phyloP scores from a whole-genome alignment of 2,888 invertebrate species.

The Luperina testacea region DNA sequence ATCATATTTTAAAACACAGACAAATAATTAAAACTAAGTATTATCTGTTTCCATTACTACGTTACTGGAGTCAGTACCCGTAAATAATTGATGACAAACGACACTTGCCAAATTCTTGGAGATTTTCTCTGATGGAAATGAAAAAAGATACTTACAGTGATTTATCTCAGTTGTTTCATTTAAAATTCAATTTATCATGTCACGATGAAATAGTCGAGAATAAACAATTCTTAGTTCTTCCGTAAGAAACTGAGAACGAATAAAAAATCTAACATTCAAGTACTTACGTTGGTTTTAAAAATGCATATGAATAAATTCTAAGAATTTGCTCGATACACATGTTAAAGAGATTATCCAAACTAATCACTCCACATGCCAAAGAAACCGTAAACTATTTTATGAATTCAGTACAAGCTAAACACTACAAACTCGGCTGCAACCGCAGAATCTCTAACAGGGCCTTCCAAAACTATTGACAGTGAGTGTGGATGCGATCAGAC shows the following conservation, averaged over 20 bases:
- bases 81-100: conserved; percentile 62
- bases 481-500: conserved; percentile 90
- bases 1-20: background rate
- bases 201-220: conserved; percentile 33
- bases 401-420: conserved; percentile 83
- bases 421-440: conserved; percentile 82
- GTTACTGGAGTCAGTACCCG: conserved; percentile 43
- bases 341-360: conserved; percentile 78
- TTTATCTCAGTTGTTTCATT: conserved; percentile 63
- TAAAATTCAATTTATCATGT: conserved; percentile 66
- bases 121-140: conserved; percentile 55
- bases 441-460: conserved; percentile 88
- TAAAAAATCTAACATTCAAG: conserved; percentile 25
- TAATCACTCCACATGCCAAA: conserved; percentile 78
- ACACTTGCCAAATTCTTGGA: conserved; percentile 62
- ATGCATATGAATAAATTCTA: conserved; percentile 60
- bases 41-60: conserved; percentile 27
- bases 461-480: conserved; percentile 90
- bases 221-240: conserved; percentile 25
- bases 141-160: conserved; percentile 55
- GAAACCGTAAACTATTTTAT: conserved; percentile 86
- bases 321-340: conserved; percentile 77
- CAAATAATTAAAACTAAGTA: conserved; percentile 21
- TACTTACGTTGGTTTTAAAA: conserved; percentile 15
- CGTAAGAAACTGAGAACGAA: conserved; percentile 13